Evolutionary conservation across 2,888 invertebrate genomes (phyloP).

Genomic region (Mechanitis mazaeus): DNA sequence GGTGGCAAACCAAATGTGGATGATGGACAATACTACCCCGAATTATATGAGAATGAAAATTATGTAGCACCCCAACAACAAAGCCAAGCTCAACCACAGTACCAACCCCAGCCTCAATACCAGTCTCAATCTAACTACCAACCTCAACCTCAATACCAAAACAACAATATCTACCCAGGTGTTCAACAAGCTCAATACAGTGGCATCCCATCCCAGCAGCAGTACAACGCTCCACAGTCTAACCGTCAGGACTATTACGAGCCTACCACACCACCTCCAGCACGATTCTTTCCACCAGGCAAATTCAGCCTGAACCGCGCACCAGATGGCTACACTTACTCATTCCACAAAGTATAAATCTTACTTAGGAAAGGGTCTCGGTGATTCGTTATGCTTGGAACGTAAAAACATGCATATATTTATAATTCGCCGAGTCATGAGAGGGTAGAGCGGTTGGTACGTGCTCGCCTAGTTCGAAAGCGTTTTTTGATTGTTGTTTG

Average conservation of each 20-base stretch:
- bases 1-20: slow-evolving; percentile 69
- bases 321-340: slow-evolving; percentile 92
- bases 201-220: slow-evolving; percentile 56
- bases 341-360: slow-evolving; percentile 82
- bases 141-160: slow-evolving; percentile 55
- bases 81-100: slow-evolving; percentile 55
- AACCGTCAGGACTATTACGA: slow-evolving; percentile 72
- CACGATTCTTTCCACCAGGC: slow-evolving; percentile 89
- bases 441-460: slow-evolving; percentile 48
- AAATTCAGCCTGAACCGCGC: slow-evolving; percentile 90
- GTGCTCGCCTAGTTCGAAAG: slow-evolving; percentile 53
- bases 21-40: slow-evolving; percentile 73
- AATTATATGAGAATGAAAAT: slow-evolving; percentile 67
- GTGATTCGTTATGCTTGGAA: slow-evolving; percentile 58
- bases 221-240: slow-evolving; percentile 49
- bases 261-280: slow-evolving; percentile 81
- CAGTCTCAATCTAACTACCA: slow-evolving; percentile 52
- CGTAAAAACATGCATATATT: slow-evolving; percentile 65
- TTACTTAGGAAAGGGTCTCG: slow-evolving; percentile 50
- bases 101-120: slow-evolving; percentile 51
- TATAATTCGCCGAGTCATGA: slow-evolving; percentile 67
- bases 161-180: slow-evolving; percentile 68
- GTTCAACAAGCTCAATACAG: slow-evolving; percentile 72
- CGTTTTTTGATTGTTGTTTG: slow-evolving; percentile 73
- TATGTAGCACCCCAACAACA: slow-evolving; percentile 56